Conservation (phyloP, 2,888 invertebrate species). For the Aphidoletes aphidimyza region DNA sequence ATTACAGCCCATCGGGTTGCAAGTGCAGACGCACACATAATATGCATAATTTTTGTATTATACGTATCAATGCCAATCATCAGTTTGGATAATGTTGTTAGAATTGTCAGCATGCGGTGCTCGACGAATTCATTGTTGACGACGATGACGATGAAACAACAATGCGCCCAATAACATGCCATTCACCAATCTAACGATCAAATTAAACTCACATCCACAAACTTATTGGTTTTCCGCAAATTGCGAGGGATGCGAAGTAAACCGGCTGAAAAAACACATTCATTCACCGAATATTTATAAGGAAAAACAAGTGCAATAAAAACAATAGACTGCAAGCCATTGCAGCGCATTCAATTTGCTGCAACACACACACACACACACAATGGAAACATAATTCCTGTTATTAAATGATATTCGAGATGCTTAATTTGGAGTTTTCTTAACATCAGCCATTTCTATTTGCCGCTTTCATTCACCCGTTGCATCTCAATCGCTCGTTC, state of each 20-base stretch:
- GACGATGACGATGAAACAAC: too few species aligned
- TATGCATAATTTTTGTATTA: conserved; percentile 40
- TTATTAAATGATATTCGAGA: conserved; percentile 41
- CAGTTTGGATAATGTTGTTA: conserved; percentile 19
- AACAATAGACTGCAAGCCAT: not conserved
- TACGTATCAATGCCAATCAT: conserved; percentile 10
- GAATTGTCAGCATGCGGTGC: conserved; percentile 6
- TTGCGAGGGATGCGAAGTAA: not conserved
- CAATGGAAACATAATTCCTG: conserved; percentile 10
- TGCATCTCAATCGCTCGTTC: not conserved
- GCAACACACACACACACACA: too few species aligned
- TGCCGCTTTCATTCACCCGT: not conserved
- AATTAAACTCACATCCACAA: conserved; percentile 44
- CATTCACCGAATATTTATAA: not conserved
- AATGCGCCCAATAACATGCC: too few species aligned
- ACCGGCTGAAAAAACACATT: conserved; percentile 2
- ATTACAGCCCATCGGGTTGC: not conserved
- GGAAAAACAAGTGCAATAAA: conserved; percentile 33
- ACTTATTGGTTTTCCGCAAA: conserved; percentile 45
- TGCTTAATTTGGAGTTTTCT: conserved; percentile 34
- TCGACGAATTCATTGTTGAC: too few species aligned
- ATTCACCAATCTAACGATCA: conserved; percentile 39
- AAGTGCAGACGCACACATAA: not conserved
- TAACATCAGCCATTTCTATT: not conserved
- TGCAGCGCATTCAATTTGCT: not conserved